These are phyloP conservation scores for Cariama cristata DNA, from an alignment of 2,113 vertebrate genomes.

Conservation along the genomic window DNA sequence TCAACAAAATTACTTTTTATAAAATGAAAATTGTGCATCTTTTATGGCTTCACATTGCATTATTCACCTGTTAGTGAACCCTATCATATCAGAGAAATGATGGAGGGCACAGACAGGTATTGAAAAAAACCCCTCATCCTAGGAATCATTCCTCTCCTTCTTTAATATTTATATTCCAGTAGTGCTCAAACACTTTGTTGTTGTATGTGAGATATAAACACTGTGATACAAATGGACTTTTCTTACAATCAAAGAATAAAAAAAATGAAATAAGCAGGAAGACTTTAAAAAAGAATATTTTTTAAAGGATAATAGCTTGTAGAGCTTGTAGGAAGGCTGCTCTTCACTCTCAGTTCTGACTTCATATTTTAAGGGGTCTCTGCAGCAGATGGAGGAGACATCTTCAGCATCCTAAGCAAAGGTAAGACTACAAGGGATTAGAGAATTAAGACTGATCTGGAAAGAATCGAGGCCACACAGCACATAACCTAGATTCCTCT, in stretches of 20 bases:
- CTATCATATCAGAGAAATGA: background rate
- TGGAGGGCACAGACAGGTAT: background rate
- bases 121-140: background rate
- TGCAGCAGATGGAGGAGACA: background rate
- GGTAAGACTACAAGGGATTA: background rate
- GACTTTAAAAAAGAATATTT: background rate
- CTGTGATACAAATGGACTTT: background rate
- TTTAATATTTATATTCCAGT: slow-evolving; percentile 21
- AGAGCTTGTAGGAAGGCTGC: background rate
- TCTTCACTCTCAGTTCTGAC: background rate
- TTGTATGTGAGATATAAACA: background rate
- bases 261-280: background rate
- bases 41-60: background rate
- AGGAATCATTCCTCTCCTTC: slow-evolving; percentile 8
- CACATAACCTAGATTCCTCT: background rate
- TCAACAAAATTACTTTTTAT: background rate
- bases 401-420: background rate
- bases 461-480: background rate
- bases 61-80: slow-evolving; percentile 14
- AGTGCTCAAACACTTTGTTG: background rate
- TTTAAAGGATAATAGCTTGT: background rate
- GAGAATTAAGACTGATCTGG: background rate
- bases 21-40: background rate
- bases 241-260: slow-evolving; percentile 2
- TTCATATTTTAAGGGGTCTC: background rate